phyloP scores from a whole-genome alignment of 2,888 invertebrate species.

The Agrochola lychnidis region DNA sequence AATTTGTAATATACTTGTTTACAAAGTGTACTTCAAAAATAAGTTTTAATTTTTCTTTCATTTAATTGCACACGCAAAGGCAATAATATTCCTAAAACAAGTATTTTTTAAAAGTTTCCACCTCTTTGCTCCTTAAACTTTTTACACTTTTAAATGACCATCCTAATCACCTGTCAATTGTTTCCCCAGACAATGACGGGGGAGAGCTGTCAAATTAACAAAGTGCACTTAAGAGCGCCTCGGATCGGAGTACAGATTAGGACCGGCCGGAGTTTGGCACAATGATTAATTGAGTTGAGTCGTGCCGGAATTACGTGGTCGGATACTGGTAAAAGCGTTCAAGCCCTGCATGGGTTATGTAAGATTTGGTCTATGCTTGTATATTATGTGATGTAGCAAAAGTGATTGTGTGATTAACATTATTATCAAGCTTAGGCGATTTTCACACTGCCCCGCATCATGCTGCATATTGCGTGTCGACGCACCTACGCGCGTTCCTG shows the following conservation, averaged over 20 bases:
- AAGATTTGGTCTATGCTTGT: not conserved
- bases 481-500: too few species aligned
- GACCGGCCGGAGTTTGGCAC: constrained; percentile 12
- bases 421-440: too few species aligned
- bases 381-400: not conserved
- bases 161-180: constrained; percentile 9
- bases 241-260: constrained; percentile 39
- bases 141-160: not conserved
- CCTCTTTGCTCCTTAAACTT: not conserved
- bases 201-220: constrained; percentile 47
- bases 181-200: not conserved
- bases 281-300: constrained; percentile 44
- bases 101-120: not conserved
- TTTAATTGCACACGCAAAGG: too few species aligned
- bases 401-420: not conserved
- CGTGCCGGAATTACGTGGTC: constrained; percentile 37
- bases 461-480: too few species aligned
- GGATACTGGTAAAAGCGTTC: not conserved
- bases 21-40: too few species aligned
- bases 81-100: not conserved
- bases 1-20: too few species aligned
- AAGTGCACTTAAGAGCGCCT: constrained; percentile 31
- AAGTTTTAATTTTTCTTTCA: too few species aligned
- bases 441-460: too few species aligned
- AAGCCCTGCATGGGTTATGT: constrained; percentile 3